Conservation (phyloP, 2,113 vertebrate genomes). For the Glaucomys volans region DNA sequence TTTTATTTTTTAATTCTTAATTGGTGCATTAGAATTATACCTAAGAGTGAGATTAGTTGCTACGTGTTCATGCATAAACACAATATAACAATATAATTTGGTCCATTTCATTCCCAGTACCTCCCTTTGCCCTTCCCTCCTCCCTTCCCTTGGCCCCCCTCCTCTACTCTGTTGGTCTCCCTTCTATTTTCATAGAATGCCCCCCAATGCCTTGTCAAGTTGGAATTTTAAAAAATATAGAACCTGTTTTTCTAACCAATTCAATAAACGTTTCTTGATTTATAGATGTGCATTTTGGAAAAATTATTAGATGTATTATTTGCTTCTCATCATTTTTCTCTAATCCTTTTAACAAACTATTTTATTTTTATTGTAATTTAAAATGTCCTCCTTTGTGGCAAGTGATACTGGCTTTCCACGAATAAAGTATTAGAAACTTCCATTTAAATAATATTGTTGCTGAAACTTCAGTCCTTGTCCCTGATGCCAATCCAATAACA, state of each 20-base stretch:
- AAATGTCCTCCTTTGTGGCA: neutral
- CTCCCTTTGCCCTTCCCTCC: too few relatives aligned
- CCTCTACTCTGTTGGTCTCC: too few relatives aligned
- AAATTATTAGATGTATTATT: neutral
- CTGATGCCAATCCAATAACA: too few relatives aligned
- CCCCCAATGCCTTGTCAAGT: neutral
- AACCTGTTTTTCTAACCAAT: neutral
- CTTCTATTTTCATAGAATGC: too few relatives aligned
- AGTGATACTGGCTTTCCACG: neutral
- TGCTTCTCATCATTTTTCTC: slow-evolving; percentile 11
- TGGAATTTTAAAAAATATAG: neutral
- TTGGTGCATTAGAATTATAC: too few relatives aligned
- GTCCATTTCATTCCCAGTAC: too few relatives aligned
- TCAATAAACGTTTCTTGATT: neutral
- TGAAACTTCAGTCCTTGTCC: too few relatives aligned
- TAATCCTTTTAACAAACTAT: slow-evolving; percentile 7
- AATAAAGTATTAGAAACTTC: neutral
- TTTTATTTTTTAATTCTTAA: neutral
- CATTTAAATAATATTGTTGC: neutral
- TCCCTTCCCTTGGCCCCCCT: too few relatives aligned
- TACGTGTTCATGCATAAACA: too few relatives aligned
- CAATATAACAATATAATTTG: too few relatives aligned
- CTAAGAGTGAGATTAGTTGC: too few relatives aligned
- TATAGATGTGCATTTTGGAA: neutral
- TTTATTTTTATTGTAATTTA: slow-evolving; percentile 53